Conservation (phyloP, 1,140 invertebrate species). For the Planococcus citri region DNA sequence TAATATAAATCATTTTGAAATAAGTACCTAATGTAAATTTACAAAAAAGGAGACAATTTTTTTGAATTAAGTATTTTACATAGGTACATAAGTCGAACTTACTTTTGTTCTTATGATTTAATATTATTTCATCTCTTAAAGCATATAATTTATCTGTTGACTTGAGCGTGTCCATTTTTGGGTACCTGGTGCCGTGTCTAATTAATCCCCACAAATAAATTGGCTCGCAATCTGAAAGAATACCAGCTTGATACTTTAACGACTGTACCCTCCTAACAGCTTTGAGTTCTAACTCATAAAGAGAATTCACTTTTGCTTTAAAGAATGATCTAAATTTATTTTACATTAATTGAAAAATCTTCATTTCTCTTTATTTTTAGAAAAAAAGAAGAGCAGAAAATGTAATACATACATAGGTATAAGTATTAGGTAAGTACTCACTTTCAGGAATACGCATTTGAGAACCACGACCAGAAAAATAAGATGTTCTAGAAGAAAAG, state of each 20-base stretch:
- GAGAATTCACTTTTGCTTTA: too few species aligned
- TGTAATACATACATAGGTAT: too few species aligned
- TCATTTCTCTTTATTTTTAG: too few species aligned
- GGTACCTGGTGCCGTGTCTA: constrained; percentile 30
- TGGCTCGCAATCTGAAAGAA: constrained; percentile 28
- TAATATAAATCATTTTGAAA: too few species aligned
- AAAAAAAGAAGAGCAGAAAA: too few species aligned
- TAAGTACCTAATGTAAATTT: too few species aligned
- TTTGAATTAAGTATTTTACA: too few species aligned
- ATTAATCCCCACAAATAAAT: constrained; percentile 29
- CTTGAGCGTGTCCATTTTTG: neutral
- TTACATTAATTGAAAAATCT: too few species aligned
- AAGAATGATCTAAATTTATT: too few species aligned
- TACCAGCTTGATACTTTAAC: constrained; percentile 11
- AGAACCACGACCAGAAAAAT: constrained; percentile 24
- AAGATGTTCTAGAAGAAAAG: constrained; percentile 38
- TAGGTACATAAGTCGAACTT: too few species aligned
- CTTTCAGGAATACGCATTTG: neutral
- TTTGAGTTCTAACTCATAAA: too few species aligned
- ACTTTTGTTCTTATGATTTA: neutral
- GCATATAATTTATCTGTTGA: neutral
- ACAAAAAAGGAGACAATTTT: too few species aligned
- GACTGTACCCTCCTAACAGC: neutral
- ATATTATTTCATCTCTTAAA: neutral
- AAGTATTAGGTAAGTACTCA: neutral